Evolutionary conservation across 2,797 vertebrate genomes (phyloP).

Genomic region (Semaprochilodus insignis): DNA sequence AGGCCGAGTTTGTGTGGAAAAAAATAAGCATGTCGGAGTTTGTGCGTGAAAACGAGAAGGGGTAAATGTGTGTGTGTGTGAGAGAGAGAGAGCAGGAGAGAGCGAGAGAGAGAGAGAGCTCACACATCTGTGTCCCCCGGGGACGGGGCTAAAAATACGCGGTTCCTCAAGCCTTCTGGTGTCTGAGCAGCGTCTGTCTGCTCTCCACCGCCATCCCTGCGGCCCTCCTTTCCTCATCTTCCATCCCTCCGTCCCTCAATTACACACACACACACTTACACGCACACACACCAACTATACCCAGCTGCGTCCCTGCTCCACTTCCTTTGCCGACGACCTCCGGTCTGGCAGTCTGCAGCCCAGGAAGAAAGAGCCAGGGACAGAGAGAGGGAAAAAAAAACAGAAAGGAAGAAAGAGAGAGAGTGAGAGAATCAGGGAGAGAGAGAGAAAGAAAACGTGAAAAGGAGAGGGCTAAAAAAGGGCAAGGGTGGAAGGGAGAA

Average conservation of each 20-base stretch:
- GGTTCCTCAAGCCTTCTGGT: slow-evolving; percentile 87
- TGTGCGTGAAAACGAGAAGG: slow-evolving; percentile 47
- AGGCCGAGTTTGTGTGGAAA: slow-evolving; percentile 46
- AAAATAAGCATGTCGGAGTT: slow-evolving; percentile 46
- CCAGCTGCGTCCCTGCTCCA: slow-evolving; percentile 82
- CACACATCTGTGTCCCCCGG: slow-evolving; percentile 84
- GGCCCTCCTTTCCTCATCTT: slow-evolving; percentile 73
- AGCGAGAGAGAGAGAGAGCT: slow-evolving; percentile 60
- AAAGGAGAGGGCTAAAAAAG: slow-evolving; percentile 39
- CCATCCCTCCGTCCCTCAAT: slow-evolving; percentile 81
- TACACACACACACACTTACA: slow-evolving; percentile 65
- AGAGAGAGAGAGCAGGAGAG: slow-evolving; percentile 50
- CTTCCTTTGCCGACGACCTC: slow-evolving; percentile 81
- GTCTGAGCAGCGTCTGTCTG: slow-evolving; percentile 87
- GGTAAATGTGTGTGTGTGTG: slow-evolving; percentile 41
- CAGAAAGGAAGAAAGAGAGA: slow-evolving; percentile 13
- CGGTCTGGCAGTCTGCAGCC: slow-evolving; percentile 72
- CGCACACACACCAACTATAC: slow-evolving; percentile 72
- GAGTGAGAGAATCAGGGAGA: slow-evolving; percentile 1
- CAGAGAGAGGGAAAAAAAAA: slow-evolving; percentile 43
- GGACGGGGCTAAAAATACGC: slow-evolving; percentile 87
- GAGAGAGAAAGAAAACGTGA: not conserved
- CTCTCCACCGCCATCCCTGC: slow-evolving; percentile 79
- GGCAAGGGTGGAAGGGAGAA: slow-evolving; percentile 43
- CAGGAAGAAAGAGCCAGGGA: slow-evolving; percentile 61